Base-by-base conservation (phyloP, 2,888 invertebrate species). In the Galerucella calmariensis region DNA sequence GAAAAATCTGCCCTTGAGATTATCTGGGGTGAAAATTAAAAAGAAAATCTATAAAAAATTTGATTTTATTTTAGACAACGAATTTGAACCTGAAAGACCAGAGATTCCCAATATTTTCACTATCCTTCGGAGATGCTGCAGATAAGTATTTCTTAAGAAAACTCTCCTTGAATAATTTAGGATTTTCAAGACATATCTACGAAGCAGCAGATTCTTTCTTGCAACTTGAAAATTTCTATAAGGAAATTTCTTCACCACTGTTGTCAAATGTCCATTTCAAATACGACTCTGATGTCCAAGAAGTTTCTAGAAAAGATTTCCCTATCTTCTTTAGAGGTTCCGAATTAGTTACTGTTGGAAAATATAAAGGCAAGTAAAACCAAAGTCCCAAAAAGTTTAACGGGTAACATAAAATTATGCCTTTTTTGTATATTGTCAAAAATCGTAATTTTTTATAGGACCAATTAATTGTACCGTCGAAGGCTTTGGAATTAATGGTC, bases 111-210 rank as follows among this genome's bases (percentile, higher is more conserved):
- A 90, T 93, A 74, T 93, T 91, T 84, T 90, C 91, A 1, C 88
- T 94, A 68, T 92, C 92, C 35, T 93, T 94, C 82, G 94, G 93
- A 1, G 88, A 89, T 72, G 91, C 90, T 75, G 92, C 92, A 0
- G 91, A 93, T 84, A 90, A 91, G 80, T 85, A 88, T 27, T 92
- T 93, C 84, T 85, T 94, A 24, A 90, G 91, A 81, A 90, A 90
- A 82, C 82, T 94, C 61, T 90, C 93, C 0, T 87, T 90, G 6
- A 89, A 90, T 74, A 93, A 92, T 86, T 88, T 88, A 10, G 94
- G 92, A 3, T 91, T 92, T 85, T 90, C 91, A 81, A 87, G 92
- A 2, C 91, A 91, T 84, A 93, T 94, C 78, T 93, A 93, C 86
- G 92, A 92, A 83, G 92, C 90, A 44, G 88, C 91, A 0, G 92